These are phyloP conservation scores for Lateolabrax maculatus DNA, from an alignment of 2,797 vertebrate genomes.

Conservation along the genomic window DNA sequence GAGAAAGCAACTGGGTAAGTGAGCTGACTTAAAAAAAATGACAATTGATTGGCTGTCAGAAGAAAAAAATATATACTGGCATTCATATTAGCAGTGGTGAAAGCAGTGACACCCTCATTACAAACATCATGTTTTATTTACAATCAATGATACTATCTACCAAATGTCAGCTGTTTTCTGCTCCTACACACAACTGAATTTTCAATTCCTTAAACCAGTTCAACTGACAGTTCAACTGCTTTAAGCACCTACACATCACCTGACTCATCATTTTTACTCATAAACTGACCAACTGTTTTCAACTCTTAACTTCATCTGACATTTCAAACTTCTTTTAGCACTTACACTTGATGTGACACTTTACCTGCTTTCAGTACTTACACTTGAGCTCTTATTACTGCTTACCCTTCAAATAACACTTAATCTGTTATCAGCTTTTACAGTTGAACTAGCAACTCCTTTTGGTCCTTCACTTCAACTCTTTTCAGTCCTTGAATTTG, in stretches of 20 bases:
- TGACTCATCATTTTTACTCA: background rate
- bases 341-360: background rate
- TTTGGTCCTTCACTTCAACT: background rate
- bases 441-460: background rate
- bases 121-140: background rate
- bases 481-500: too few species aligned
- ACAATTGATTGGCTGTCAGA: background rate
- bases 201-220: slow-evolving; percentile 1
- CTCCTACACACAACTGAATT: background rate
- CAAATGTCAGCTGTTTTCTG: background rate
- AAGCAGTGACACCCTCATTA: background rate
- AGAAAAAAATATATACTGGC: background rate
- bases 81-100: background rate
- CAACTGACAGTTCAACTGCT: background rate
- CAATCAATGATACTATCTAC: background rate
- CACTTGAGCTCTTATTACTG: too few species aligned
- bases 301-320: background rate
- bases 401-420: too few species aligned
- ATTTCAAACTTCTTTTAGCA: background rate
- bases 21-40: background rate
- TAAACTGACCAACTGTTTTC: background rate
- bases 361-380: too few species aligned
- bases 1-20: background rate
- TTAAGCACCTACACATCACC: background rate
- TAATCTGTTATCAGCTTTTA: too few species aligned